phyloP scores from a whole-genome alignment of 2,888 invertebrate genomes.

The Agriotes lineatus region DNA sequence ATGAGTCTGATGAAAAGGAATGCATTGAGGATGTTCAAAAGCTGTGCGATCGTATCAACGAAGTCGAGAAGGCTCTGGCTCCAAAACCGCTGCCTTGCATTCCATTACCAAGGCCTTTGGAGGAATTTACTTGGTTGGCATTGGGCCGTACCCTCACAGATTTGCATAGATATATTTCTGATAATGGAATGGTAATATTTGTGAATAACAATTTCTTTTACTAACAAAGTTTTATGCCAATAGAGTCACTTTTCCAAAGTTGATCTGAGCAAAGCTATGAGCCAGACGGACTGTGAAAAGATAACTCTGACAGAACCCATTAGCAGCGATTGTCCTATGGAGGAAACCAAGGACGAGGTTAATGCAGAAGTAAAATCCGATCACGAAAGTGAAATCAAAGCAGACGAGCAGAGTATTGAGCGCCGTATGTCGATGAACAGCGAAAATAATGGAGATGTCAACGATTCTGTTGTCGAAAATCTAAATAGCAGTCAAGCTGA shows the following conservation, averaged over 20 bases:
- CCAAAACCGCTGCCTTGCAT: conserved; percentile 70
- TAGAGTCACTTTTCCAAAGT: conserved; percentile 64
- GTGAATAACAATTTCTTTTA: neutral
- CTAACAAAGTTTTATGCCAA: too few relatives aligned
- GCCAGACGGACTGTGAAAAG: conserved; percentile 44
- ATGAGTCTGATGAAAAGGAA: conserved; percentile 69
- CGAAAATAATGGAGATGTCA: conserved; percentile 54
- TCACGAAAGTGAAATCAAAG: conserved; percentile 53
- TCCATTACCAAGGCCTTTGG: conserved; percentile 71
- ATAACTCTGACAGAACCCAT: conserved; percentile 37
- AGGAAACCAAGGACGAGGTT: conserved; percentile 37
- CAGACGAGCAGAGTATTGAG: conserved; percentile 56
- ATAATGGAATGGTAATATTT: conserved; percentile 67
- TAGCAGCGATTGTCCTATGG: conserved; percentile 34
- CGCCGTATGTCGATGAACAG: conserved; percentile 61
- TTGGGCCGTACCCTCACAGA: conserved; percentile 75
- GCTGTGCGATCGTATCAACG: conserved; percentile 70
- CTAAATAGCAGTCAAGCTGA: conserved; percentile 61
- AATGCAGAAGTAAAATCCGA: conserved; percentile 20
- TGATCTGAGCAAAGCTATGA: conserved; percentile 63
- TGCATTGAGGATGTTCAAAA: conserved; percentile 72
- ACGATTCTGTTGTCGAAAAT: conserved; percentile 50
- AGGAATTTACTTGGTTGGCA: conserved; percentile 74
- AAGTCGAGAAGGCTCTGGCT: conserved; percentile 69
- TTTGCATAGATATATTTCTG: conserved; percentile 75